phyloP scores from a whole-genome alignment of 2,113 vertebrate species.

The Odobenus rosmarus region DNA sequence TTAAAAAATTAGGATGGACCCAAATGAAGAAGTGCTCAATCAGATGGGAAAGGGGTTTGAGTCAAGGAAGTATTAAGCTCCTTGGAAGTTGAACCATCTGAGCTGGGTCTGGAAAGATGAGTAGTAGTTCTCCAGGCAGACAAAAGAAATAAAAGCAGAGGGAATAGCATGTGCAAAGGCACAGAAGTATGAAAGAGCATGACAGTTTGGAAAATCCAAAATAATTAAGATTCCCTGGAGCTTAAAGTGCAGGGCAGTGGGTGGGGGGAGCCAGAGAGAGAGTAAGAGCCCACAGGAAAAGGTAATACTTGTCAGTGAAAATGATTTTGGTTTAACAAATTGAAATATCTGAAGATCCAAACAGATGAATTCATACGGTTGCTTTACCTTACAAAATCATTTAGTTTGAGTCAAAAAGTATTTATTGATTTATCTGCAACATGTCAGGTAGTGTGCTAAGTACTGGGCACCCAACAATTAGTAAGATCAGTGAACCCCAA shows the following conservation, averaged over 20 bases:
- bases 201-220: background rate
- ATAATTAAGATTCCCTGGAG: background rate
- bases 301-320: background rate
- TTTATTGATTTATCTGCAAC: background rate
- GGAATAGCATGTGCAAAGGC: background rate
- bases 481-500: background rate
- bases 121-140: background rate
- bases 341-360: slow-evolving; percentile 42
- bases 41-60: background rate
- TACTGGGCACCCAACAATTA: background rate
- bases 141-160: background rate
- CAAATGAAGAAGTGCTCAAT: background rate
- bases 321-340: slow-evolving; percentile 15
- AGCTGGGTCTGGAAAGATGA: background rate
- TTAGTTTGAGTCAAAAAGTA: background rate
- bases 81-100: background rate
- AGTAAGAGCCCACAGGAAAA: background rate
- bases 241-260: background rate
- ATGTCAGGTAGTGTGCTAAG: background rate
- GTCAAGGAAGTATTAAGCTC: background rate
- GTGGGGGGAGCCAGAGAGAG: background rate
- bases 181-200: background rate
- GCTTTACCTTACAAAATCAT: background rate
- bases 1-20: background rate
- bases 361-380: background rate